Base-by-base conservation (phyloP, 2,113 vertebrate species). In the Podocnemis expansa region DNA sequence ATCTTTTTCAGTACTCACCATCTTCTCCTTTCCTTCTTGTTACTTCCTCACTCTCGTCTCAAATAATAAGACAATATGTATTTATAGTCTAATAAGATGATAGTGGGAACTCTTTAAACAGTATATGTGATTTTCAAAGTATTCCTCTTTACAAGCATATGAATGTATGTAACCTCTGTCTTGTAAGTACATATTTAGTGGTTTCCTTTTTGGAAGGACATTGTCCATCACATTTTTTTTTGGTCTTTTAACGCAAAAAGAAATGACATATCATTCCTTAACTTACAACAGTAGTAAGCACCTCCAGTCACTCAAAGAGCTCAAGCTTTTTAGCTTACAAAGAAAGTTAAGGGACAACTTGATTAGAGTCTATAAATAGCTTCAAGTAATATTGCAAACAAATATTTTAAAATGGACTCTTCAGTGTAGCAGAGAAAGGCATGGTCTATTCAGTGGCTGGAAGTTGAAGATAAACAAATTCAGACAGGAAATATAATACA, bases 1-100 rank as follows among this genome's bases (percentile, higher is more conserved):
- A 21, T 10, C 34, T 67, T 67, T 51, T 67, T 38, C 34, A n/a
- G 9, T 67, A 75, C 70, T 43, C 38, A 75, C 70, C 22, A 14
- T 75, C 38, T 43, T 75, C 10, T 27, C 63, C 70, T 22, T 19
- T 56, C 21, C 51, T 41, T 22, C 75, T 2, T 11, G 16, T 1
- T 73, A 29, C 38, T 22, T 14, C 54, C 17, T 4, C 51, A 27
- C 19, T 52, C 1, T 25, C 8, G 34, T 8, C 27, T 81, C 86
- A 55, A 47, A 78, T 17, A 34, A 0, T 0, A 0, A 13, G 47
- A 84, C 5, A 83, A 56, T 41, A n/a, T 12, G 13, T 6, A 51
- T 16, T 79, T 60, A 73, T 2, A 13, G 0, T 4, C 63, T 27
- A 21, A 0, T 0, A 1, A 0, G 8, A 52, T 2, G 25, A 45